phyloP scores from a whole-genome alignment of 2,113 vertebrate species.

The Noturus placidus region DNA sequence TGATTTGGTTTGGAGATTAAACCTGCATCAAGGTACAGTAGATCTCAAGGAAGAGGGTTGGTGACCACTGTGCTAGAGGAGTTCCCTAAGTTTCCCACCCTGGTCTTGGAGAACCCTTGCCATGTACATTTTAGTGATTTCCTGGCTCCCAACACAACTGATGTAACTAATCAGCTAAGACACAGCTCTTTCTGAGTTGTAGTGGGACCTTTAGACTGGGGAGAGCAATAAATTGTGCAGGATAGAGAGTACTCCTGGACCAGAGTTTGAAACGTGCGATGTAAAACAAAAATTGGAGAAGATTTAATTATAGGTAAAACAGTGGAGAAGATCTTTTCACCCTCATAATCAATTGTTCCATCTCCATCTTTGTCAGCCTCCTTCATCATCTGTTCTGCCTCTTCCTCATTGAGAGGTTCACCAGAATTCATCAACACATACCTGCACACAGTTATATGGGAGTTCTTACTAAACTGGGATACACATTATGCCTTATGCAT shows the following conservation, averaged over 20 bases:
- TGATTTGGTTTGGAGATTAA: too few relatives aligned
- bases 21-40: too few relatives aligned
- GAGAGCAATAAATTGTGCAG: neutral
- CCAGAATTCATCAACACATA: constrained; percentile 68
- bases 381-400: constrained; percentile 74
- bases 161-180: neutral
- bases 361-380: constrained; percentile 70
- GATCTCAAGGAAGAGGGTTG: too few relatives aligned
- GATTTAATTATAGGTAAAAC: neutral
- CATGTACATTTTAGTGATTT: neutral
- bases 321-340: constrained; percentile 42
- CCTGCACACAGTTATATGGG: constrained; percentile 44
- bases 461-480: neutral
- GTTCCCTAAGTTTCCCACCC: neutral
- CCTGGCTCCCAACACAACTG: neutral
- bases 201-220: neutral
- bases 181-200: neutral
- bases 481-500: neutral
- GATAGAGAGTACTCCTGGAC: neutral
- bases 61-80: too few relatives aligned
- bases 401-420: constrained; percentile 64
- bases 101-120: neutral
- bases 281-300: neutral
- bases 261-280: neutral
- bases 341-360: constrained; percentile 66